Evolutionary conservation across 2,113 vertebrate genomes (phyloP).

Genomic region (Vombatus ursinus): DNA sequence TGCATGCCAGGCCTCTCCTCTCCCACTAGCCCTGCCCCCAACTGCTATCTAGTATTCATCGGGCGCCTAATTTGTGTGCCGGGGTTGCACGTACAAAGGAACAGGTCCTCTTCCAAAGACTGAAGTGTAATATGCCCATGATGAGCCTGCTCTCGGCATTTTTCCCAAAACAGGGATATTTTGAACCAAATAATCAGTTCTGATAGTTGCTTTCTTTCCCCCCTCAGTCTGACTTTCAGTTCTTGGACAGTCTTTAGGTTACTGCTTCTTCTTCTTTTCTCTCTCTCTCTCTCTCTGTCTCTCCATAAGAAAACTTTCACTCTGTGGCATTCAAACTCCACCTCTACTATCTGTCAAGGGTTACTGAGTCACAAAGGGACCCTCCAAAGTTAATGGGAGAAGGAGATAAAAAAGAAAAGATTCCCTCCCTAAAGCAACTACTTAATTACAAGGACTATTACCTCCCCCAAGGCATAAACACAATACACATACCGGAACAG

Average conservation of each 20-base stretch:
- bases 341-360: neutral
- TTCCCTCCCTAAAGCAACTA: neutral
- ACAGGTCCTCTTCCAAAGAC: neutral
- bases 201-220: neutral
- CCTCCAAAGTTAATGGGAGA: constrained; percentile 6
- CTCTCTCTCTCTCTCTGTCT: neutral
- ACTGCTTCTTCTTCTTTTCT: neutral
- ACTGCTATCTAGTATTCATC: neutral
- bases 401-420: neutral
- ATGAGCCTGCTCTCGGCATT: neutral
- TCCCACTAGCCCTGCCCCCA: neutral
- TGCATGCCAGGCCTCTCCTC: neutral
- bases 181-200: constrained; percentile 20
- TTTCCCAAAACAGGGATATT: neutral
- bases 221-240: neutral
- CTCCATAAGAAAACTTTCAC: constrained; percentile 26
- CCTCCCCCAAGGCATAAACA: neutral
- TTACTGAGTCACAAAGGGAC: constrained; percentile 1
- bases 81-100: neutral
- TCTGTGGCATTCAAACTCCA: constrained; percentile 12
- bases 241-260: neutral
- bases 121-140: neutral
- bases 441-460: neutral
- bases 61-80: neutral
- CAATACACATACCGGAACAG: neutral